Evolutionary conservation across 1,140 invertebrate species (phyloP), one percentile per base, ranked within the genome.

Genomic region (Protaetia brevitarsis): DNA sequence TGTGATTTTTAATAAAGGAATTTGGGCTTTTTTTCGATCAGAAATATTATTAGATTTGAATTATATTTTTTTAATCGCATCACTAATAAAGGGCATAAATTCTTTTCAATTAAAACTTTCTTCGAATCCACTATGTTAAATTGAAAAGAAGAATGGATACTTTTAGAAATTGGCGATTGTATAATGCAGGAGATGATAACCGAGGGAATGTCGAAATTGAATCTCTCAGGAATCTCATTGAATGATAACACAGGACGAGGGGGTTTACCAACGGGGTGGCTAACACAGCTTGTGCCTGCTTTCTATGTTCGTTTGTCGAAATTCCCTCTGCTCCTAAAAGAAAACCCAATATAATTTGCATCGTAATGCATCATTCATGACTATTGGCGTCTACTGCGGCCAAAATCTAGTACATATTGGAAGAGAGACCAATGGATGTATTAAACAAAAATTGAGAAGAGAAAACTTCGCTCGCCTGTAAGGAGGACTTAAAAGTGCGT

Each of bases 311-410:
- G 41, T 45, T 45, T 45, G 16, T 21, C 16, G 41, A 19, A 45
- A 45, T 45, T n/a, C n/a, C n/a, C n/a, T 45, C 41, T 45, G 23
- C 41, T 45, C 41, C 41, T 45, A 45, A 45, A 45, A 45, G 41
- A 45, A 45, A 45, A 45, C n/a, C 41, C 41, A 45, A 45, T 45
- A 45, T 45, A 45, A 45, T 45, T 45, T 45, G 41, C 41, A 45
- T 45, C 23, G 23, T 45, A 45, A 45, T 45, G 41, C 41, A 45
- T 45, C 41, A 45, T 45, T 45, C 41, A 45, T 45, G 41, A 45
- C 41, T 45, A 45, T 45, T 45, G 41, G 16, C 16, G 41, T 45
- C 41, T 13, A 45, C n/a, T 45, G 10, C 41, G 41, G 41, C 13
- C n/a, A n/a, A n/a, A n/a, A n/a, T n/a, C n/a, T n/a, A n/a, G n/a